Evolutionary conservation across 2,797 vertebrate genomes (phyloP), one percentile per base, ranked within the genome.

Genomic region (Sebastes cheni): DNA sequence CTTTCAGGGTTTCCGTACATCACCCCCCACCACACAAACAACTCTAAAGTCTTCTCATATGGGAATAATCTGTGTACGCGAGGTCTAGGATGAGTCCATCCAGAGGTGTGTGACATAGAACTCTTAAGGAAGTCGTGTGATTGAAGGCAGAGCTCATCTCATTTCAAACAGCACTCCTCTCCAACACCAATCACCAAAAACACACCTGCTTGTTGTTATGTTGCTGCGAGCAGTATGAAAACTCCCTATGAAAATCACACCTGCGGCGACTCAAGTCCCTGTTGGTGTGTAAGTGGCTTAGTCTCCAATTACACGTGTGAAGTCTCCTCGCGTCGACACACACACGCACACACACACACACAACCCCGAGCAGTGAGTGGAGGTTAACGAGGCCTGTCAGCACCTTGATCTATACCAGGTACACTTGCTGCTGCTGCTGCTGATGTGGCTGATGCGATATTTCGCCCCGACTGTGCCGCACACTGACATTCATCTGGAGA

Each of bases 271-370:
- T 85, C 61, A 56, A 85, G 77, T 86, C 87, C 62, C 75, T 30
- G 66, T 72, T 14, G 29, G 9, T 80, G 75, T 67, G 77, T 71
- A 81, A 89, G 78, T 87, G 79, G 80, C 87, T 87, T 84, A 73
- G 75, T 87, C 73, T 91, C 89, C 91, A 93, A 92, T 93, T 93
- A 94, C 91, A 92, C 60, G 86, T 93, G 89, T 92, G 89, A 93
- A 89, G 79, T 72, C 75, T 82, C 72, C 30, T 70, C 23, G 13
- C 65, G 13, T 72, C 12, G 20, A 32, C 74, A 65, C 74, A 52
- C 22, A 54, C 39, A 60, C 72, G 34, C 39, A 39, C 68, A 62
- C 68, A 61, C 64, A 70, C 80, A 78, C 54, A 30, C 69, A 64
- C 67, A 80, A 54, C n/a, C 59, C 10, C 0, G 8, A 70, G 66